Conservation (phyloP, 2,113 vertebrate genomes). For the Cryptotis parvus region DNA sequence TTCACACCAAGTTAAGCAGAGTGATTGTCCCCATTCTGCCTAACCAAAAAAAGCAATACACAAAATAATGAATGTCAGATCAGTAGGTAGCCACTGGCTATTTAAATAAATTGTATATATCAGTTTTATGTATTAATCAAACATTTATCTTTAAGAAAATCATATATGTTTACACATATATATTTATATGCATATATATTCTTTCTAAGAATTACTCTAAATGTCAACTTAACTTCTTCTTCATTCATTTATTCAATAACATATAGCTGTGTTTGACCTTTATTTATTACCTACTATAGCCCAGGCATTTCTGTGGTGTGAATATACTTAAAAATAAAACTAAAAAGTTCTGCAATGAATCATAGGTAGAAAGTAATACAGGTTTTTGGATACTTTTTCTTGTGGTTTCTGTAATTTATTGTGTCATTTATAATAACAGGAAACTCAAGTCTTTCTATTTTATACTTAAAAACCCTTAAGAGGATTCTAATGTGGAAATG, state of each 20-base stretch:
- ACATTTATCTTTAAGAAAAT: constrained; percentile 17
- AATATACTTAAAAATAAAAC: background rate
- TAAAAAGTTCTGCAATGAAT: background rate
- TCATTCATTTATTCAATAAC: background rate
- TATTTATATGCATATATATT: background rate
- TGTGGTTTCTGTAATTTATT: background rate
- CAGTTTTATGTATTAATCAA: background rate
- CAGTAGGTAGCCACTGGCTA: background rate
- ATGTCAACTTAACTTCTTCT: background rate
- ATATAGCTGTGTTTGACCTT: background rate
- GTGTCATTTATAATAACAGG: background rate
- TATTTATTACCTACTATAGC: background rate
- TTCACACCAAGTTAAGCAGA: fast-evolving
- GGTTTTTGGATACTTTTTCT: background rate
- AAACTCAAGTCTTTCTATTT: constrained; percentile 45
- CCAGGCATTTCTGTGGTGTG: too few species aligned
- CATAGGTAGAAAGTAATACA: background rate
- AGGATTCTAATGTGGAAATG: constrained; percentile 56
- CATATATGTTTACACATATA: too few species aligned
- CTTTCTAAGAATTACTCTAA: background rate
- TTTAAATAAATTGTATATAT: background rate
- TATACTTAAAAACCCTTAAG: background rate
- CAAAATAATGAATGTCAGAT: background rate
- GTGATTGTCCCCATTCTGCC: background rate
- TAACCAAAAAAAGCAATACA: background rate